Evolutionary conservation across 1,140 invertebrate genomes (phyloP).

Genomic region (Solenopsis fugax): DNA sequence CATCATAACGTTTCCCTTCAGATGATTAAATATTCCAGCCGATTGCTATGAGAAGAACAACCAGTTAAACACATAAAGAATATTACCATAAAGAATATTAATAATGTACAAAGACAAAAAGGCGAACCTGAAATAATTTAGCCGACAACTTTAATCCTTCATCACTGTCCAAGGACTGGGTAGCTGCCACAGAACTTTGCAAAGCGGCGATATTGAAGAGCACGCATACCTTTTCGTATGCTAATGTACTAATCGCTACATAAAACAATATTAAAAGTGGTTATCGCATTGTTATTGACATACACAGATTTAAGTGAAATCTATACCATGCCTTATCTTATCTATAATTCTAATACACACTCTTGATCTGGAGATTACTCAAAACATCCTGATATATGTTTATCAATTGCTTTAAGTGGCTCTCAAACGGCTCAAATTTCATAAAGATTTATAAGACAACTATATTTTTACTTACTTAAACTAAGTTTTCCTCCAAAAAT

Average conservation of each 20-base stretch:
- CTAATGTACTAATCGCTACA: conserved; percentile 93
- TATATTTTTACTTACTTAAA: conserved; percentile 91
- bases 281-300: conserved; percentile 31
- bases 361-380: conserved; percentile 14
- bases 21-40: conserved; percentile 95
- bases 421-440: neutral
- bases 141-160: conserved; percentile 97
- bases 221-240: conserved; percentile 98
- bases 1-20: conserved; percentile 95
- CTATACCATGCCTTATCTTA: conserved; percentile 21
- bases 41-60: conserved; percentile 90
- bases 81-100: conserved; percentile 58
- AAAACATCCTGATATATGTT: neutral
- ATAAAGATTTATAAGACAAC: neutral
- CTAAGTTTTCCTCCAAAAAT: conserved; percentile 97
- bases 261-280: conserved; percentile 67
- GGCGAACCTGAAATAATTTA: conserved; percentile 94
- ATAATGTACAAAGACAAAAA: neutral
- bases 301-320: conserved; percentile 21
- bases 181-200: conserved; percentile 95
- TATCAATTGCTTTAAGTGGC: neutral
- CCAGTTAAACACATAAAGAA: conserved; percentile 3
- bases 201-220: conserved; percentile 99
- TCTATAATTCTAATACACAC: neutral
- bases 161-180: conserved; percentile 95